phyloP scores from a whole-genome alignment of 92 coral and sea anemone species.

The Siderastrea radians region DNA sequence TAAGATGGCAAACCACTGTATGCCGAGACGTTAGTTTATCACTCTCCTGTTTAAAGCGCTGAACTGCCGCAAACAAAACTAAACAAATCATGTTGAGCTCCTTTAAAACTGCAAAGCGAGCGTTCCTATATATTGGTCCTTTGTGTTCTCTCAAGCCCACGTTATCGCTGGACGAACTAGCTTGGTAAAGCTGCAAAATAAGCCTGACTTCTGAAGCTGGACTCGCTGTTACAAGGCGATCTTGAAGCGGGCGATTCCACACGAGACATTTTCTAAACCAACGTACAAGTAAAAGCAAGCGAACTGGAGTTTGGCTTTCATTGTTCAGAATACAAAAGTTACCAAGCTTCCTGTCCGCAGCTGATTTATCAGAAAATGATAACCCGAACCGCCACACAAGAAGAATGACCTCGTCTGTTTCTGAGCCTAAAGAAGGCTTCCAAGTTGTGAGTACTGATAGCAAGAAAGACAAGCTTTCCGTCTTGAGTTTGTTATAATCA shows the following conservation, averaged over 20 bases:
- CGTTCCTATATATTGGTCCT: background rate
- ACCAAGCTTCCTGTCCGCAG: background rate
- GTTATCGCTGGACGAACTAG: background rate
- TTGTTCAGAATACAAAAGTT: too few species aligned
- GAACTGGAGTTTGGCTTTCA: background rate
- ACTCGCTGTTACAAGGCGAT: conserved; percentile 15
- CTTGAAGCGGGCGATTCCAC: conserved; percentile 32
- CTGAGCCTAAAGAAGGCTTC: conserved; percentile 14
- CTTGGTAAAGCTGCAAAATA: conserved; percentile 36
- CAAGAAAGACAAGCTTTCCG: conserved; percentile 27
- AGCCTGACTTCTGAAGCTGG: conserved; percentile 24
- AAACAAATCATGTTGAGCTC: conserved; percentile 65
- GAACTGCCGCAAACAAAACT: conserved; percentile 47
- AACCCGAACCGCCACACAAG: conserved; percentile 40
- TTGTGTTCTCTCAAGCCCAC: background rate
- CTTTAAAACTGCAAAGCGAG: background rate
- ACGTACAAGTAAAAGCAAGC: background rate
- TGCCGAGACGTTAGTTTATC: background rate
- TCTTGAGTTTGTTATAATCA: conserved; percentile 5
- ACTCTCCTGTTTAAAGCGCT: conserved; percentile 14
- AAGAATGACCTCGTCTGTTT: conserved; percentile 9
- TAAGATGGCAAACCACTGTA: conserved; percentile 25
- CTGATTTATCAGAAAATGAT: background rate
- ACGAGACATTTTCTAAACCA: conserved; percentile 71
- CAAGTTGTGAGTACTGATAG: conserved; percentile 26